phyloP scores from a whole-genome alignment of 2,888 invertebrate species.

The Temnothorax ravouxi region DNA sequence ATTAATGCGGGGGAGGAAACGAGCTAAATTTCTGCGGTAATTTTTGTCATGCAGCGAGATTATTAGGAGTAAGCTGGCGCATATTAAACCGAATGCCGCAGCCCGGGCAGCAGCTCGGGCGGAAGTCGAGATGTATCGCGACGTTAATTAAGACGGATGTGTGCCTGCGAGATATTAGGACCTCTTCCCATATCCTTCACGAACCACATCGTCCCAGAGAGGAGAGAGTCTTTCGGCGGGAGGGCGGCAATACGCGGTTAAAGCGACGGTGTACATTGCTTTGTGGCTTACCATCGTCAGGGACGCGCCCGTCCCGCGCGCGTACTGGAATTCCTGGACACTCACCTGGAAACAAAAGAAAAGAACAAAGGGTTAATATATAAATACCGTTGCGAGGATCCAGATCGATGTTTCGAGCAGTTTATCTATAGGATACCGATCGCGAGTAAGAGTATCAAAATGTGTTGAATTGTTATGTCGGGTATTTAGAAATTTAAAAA shows the following conservation, averaged over 20 bases:
- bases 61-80: conserved; percentile 22
- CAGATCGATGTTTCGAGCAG: not conserved
- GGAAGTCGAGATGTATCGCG: conserved; percentile 69
- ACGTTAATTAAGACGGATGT: conserved; percentile 80
- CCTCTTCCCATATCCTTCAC: conserved; percentile 43
- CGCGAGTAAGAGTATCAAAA: not conserved
- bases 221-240: conserved; percentile 21
- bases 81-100: conserved; percentile 41
- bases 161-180: conserved; percentile 69
- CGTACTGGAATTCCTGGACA: conserved; percentile 79
- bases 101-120: not conserved
- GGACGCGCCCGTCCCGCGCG: conserved; percentile 75
- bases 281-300: conserved; percentile 77
- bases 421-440: not conserved
- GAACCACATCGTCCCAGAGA: conserved; percentile 8
- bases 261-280: conserved; percentile 66
- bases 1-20: conserved; percentile 33
- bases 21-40: conserved; percentile 24
- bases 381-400: not conserved
- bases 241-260: conserved; percentile 21
- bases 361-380: conserved; percentile 9
- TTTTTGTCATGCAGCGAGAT: conserved; percentile 24
- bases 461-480: not conserved
- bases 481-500: not conserved
- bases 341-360: conserved; percentile 80